Base-by-base conservation (phyloP, 2,888 invertebrate species). In the Macrophya alboannulata region DNA sequence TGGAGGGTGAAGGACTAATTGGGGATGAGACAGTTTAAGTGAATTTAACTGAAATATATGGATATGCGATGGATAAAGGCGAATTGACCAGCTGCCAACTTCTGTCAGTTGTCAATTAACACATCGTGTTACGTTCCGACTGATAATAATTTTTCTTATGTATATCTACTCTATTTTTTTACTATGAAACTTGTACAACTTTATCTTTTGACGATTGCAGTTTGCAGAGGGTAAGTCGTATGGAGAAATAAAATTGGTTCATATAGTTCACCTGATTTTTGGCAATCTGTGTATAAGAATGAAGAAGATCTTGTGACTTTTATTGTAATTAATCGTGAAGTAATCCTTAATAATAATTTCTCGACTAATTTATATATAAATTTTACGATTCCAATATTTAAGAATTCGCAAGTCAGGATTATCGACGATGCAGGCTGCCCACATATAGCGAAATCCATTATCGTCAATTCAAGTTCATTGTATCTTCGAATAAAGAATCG, bases 111-210 rank as follows among this genome's bases (percentile, higher is more conserved):
- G 74, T 74, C 17, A 62, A 62, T 10, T 10, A 45, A 74, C 4
- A 51, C 12, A 55, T 12, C 17, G 77, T 77, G 17, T 43, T 21
- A 25, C 45, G 21, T 45, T 74, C 21, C 1, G 15, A 74, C 1
- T 74, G 43, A 15, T 43, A n/a, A 74, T 2, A 31, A 74, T 76
- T 59, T 83, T 84, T 86, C 86, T 68, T 83, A 62, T 25, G 62
- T 81, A 85, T 45, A 25, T 55, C 15, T 84, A 84, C 37, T 71
- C 59, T 55, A 51, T 77, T 85, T 77, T 85, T 85, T 86, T 84
- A 74, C 12, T 45, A 88, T 87, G 86, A 86, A 86, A 88, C 82
- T 87, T 87, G 77, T 87, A 86, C 68, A 40, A 82, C 55, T 88
- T 87, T 87, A 85, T 68, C 65, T 87, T 85, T 86, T 87, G 84